phyloP scores from a whole-genome alignment of 2,888 invertebrate genomes.

The Drosophila stalkeri region DNA sequence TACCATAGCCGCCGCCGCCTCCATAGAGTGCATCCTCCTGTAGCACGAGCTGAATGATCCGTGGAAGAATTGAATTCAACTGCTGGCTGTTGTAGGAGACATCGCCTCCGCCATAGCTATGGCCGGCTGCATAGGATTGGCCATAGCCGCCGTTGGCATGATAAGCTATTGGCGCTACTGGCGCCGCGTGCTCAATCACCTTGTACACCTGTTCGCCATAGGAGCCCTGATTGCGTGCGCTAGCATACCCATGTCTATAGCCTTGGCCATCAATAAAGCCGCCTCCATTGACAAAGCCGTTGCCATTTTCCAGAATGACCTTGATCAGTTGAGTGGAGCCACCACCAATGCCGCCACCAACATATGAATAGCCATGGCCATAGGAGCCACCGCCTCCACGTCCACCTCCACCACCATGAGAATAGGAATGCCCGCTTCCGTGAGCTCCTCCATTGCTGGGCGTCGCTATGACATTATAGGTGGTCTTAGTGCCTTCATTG shows the following conservation, averaged over 20 bases:
- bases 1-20: conserved; percentile 47
- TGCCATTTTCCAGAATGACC: conserved; percentile 61
- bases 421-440: conserved; percentile 16
- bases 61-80: conserved; percentile 73
- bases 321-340: conserved; percentile 72
- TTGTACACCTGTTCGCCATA: conserved; percentile 67
- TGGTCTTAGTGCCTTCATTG: conserved; percentile 50
- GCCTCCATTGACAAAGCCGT: conserved; percentile 41
- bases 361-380: conserved; percentile 46
- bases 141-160: conserved; percentile 49
- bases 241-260: conserved; percentile 43
- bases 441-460: conserved; percentile 52
- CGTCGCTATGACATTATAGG: conserved; percentile 69
- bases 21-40: conserved; percentile 61
- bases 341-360: conserved; percentile 28
- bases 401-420: conserved; percentile 29
- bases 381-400: conserved; percentile 30
- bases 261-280: conserved; percentile 24
- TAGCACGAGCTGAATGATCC: conserved; percentile 77
- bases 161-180: conserved; percentile 54
- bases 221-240: conserved; percentile 36
- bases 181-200: conserved; percentile 65
- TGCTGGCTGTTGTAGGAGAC: conserved; percentile 47
- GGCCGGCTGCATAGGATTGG: conserved; percentile 57
- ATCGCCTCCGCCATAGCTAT: conserved; percentile 49